Evolutionary conservation across 1,140 invertebrate species (phyloP).

Genomic region (Pachypsylla venusta): DNA sequence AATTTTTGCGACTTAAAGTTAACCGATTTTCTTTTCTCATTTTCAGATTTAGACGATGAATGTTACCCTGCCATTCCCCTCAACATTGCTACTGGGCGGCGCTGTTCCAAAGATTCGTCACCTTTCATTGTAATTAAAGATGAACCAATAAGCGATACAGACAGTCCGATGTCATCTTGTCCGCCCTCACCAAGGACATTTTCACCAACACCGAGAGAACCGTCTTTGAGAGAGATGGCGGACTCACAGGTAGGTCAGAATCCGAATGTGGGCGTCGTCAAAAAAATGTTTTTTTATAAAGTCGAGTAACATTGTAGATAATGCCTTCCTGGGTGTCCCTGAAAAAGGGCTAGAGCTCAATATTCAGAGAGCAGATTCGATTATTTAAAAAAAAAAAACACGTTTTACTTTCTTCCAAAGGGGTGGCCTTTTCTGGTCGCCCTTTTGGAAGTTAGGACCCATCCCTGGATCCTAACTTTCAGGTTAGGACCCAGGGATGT

Average conservation of each 20-base stretch:
- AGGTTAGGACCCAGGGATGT: no score
- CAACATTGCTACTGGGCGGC: slow-evolving; percentile 33
- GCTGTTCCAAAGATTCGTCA: slow-evolving; percentile 25
- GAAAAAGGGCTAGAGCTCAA: slow-evolving; percentile 15
- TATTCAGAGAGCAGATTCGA: background rate
- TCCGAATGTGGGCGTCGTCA: background rate
- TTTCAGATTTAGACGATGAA: slow-evolving; percentile 68
- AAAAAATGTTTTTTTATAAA: background rate
- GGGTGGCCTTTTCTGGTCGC: no score
- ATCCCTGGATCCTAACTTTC: no score
- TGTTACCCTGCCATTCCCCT: slow-evolving; percentile 58
- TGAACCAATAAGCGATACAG: slow-evolving; percentile 28
- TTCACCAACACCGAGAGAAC: slow-evolving; percentile 18
- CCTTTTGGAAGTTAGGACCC: no score
- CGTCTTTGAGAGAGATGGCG: slow-evolving; percentile 2
- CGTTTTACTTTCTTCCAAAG: no score
- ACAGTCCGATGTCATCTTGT: slow-evolving; percentile 27
- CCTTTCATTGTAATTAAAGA: slow-evolving; percentile 31
- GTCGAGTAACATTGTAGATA: background rate
- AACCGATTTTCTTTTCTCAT: slow-evolving; percentile 10
- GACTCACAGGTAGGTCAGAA: background rate
- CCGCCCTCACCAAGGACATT: slow-evolving; percentile 24
- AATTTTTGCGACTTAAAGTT: no score
- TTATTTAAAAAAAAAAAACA: background rate
- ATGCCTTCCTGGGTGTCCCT: background rate